Base-by-base conservation (phyloP, 2,888 invertebrate species). In the Sialis lutaria region DNA sequence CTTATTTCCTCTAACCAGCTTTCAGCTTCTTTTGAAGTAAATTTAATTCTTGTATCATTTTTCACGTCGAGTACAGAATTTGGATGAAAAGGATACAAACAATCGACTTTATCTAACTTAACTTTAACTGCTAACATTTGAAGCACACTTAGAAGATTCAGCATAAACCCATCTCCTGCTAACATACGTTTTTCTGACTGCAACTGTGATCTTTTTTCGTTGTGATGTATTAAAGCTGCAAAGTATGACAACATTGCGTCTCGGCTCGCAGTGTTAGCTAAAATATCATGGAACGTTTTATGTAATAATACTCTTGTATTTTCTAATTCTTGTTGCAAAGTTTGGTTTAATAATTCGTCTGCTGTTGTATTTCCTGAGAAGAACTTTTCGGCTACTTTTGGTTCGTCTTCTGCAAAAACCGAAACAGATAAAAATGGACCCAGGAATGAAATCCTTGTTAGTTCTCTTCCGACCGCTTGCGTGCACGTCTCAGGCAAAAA, bases 141-240 rank as follows among this genome's bases (percentile, higher is more conserved):
- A 53, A 98, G 69, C 13, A 95, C 87, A 45, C 86, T 83, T 57
- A 95, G 75, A 12, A 96, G 67, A 69, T 97, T 98, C 55, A 96
- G 69, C 84, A 96, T 90, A 64, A 92, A 92, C 1, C 96, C 96
- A 64, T 97, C 95, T 5, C 90, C 86, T 8, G 92, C 89, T 1
- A 93, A 71, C 2, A 83, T 73, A 49, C 84, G 74, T 58, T 92
- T 90, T 61, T 93, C 91, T 33, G 82, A 84, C 61, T 90, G 91
- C 55, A 96, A 73, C 63, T 95, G 95, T 2, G 90, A 79, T 35
- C 93, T 74, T 52, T 90, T 86, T 55, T 86, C 82, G 60, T 97
- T 97, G 55, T 77, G 68, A 50, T 77, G 77, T 47, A 97, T 64
- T 6, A 91, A 67, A 46, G 78, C 73, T 0, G 85, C 79, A 48